Evolutionary conservation across 2,888 invertebrate genomes (phyloP).

Genomic region (Molorchus minor): DNA sequence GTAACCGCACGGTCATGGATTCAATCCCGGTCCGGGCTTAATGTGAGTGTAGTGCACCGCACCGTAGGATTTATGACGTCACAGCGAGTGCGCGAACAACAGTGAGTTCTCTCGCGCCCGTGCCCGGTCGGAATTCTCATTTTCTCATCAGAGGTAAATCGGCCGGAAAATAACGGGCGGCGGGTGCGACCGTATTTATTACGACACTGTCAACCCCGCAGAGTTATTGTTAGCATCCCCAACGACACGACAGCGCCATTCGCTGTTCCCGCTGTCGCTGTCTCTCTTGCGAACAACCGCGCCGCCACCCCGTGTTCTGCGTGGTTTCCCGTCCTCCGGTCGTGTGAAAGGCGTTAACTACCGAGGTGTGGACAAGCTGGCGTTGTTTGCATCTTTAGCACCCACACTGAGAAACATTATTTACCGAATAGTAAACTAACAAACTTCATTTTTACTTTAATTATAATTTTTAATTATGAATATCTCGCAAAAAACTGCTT

Average conservation of each 20-base stretch:
- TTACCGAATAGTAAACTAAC: too few species aligned
- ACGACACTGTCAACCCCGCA: conserved; percentile 60
- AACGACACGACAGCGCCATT: too few species aligned
- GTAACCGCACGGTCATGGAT: too few species aligned
- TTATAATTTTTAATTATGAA: too few species aligned
- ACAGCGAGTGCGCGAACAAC: conserved; percentile 29
- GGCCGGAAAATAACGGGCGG: conserved; percentile 61
- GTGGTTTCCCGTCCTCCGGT: too few species aligned
- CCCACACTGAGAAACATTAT: too few species aligned
- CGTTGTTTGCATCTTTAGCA: too few species aligned
- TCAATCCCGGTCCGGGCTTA: conserved; percentile 24
- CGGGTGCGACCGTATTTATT: conserved; percentile 61
- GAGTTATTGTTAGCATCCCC: conserved; percentile 61
- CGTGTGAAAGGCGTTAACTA: too few species aligned
- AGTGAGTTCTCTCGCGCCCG: conserved; percentile 54
- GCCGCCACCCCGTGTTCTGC: background rate
- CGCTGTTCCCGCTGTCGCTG: conserved; percentile 1
- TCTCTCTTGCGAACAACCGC: background rate
- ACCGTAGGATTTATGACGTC: conserved; percentile 49
- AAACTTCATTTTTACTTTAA: too few species aligned
- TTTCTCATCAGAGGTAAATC: conserved; percentile 64
- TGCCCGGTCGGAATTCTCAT: conserved; percentile 59
- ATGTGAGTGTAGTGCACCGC: conserved; percentile 35
- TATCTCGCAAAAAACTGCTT: too few species aligned
- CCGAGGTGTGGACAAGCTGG: too few species aligned